A percentile compares a stretch with the other conserved stretches of the same genome.
Evolutionary conservation across 2,797 vertebrate genomes (phyloP).

Genomic region (Arctocebus calabarensis): DNA sequence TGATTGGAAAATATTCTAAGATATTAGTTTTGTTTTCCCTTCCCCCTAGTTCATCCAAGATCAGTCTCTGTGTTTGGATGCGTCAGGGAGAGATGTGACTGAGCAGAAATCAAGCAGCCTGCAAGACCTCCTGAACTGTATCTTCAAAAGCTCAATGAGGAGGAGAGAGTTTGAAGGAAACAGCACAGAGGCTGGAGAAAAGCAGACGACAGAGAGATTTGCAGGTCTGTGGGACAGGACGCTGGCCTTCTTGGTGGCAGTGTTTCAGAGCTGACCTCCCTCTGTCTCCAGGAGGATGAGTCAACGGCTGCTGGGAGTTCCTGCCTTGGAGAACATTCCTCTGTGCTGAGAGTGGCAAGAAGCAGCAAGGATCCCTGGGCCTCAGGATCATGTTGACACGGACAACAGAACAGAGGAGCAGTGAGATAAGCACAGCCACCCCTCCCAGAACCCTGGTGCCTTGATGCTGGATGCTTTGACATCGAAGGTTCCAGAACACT

Average conservation of each 20-base stretch:
- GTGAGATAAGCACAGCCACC: neutral
- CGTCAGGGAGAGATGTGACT: neutral
- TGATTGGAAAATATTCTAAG: constrained; percentile 44
- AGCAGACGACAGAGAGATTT: neutral
- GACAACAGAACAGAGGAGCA: neutral
- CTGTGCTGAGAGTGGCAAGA: neutral
- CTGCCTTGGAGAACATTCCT: constrained; percentile 53
- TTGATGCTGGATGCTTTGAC: neutral
- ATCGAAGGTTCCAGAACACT: neutral
- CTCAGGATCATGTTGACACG: neutral
- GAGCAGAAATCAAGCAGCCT: constrained; percentile 37
- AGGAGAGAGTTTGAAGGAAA: neutral
- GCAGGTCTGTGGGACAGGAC: neutral
- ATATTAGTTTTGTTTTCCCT: constrained; percentile 1
- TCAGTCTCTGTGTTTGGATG: neutral
- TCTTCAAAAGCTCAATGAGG: constrained; percentile 38
- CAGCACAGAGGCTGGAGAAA: neutral
- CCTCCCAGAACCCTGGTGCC: neutral
- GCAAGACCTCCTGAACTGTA: constrained; percentile 8
- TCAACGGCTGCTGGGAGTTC: constrained; percentile 40
- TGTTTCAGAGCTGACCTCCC: constrained; percentile 3
- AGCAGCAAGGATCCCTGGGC: neutral
- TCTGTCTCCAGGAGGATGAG: neutral
- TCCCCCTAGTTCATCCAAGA: constrained; percentile 5
- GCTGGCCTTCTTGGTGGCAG: neutral